Percentiles rank a stretch among this genome's conserved stretches.
Evolutionary conservation across 1,140 invertebrate species (phyloP).

Genomic region (Drosophila chauvacae): DNA sequence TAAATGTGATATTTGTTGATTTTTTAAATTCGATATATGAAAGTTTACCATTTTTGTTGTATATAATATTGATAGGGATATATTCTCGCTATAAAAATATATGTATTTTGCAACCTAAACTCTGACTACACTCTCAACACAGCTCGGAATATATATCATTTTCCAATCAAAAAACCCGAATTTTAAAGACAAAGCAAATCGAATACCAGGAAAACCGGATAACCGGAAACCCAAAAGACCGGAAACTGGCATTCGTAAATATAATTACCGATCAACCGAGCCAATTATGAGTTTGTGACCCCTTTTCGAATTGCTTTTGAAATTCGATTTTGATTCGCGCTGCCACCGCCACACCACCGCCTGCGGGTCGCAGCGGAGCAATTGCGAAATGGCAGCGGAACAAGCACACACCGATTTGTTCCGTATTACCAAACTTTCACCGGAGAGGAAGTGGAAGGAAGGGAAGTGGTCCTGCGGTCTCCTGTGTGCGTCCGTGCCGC

Average conservation of each 20-base stretch:
- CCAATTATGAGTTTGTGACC: constrained; percentile 41
- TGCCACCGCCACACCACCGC: background rate
- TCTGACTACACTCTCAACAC: background rate
- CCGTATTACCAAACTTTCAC: constrained; percentile 62
- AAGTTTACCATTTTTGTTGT: no score
- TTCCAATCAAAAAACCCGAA: background rate
- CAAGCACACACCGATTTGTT: constrained; percentile 72
- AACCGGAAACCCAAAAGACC: background rate
- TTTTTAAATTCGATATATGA: no score
- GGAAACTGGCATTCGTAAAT: background rate
- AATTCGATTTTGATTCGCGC: constrained; percentile 2
- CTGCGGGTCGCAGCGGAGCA: background rate
- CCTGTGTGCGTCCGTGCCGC: constrained; percentile 27
- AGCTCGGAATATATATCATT: background rate
- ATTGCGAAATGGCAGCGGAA: constrained; percentile 52
- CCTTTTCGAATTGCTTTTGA: constrained; percentile 7
- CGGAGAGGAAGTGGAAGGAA: background rate
- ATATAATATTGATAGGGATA: no score
- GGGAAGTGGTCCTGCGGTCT: constrained; percentile 13
- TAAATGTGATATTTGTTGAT: no score
- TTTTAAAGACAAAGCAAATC: background rate
- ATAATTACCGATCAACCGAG: constrained; percentile 26
- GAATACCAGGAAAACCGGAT: no score
- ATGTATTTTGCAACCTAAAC: no score
- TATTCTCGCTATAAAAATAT: no score